Evolutionary conservation across 2,113 vertebrate genomes (phyloP).

Genomic region (Cervus canadensis): DNA sequence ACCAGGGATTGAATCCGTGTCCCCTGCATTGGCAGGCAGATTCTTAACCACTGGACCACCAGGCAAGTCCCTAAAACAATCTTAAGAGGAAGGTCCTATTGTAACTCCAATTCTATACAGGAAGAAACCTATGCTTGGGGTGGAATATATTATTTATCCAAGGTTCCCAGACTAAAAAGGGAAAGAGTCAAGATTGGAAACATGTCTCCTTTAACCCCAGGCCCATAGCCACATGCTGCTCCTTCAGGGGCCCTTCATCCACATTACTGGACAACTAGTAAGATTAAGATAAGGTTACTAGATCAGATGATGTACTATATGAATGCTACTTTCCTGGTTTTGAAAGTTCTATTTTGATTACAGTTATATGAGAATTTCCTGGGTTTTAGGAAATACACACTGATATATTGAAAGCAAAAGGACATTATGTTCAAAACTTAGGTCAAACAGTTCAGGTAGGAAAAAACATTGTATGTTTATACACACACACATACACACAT

Average conservation of each 20-base stretch:
- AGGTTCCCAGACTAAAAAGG: not conserved
- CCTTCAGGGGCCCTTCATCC: not conserved
- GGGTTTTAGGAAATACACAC: not conserved
- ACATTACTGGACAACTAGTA: not conserved
- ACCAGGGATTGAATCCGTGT: not conserved
- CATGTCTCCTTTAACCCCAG: not conserved
- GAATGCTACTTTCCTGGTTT: not conserved
- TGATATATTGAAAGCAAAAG: not conserved
- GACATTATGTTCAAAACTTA: not conserved
- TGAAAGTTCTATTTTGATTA: not conserved
- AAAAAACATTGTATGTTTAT: not conserved
- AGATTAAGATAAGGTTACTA: not conserved
- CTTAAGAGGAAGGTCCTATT: not conserved
- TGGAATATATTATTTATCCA: not conserved
- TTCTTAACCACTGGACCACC: not conserved
- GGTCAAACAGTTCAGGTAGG: not conserved
- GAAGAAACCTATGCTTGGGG: not conserved
- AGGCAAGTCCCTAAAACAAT: not conserved
- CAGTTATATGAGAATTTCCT: not conserved
- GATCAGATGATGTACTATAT: not conserved
- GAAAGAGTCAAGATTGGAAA: not conserved
- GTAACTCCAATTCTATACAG: not conserved
- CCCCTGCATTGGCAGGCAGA: not conserved
- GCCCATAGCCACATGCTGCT: not conserved
- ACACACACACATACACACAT: not conserved